Evolutionary conservation across 2,797 vertebrate genomes (phyloP).

Genomic region (Phyllotis vaccarum): DNA sequence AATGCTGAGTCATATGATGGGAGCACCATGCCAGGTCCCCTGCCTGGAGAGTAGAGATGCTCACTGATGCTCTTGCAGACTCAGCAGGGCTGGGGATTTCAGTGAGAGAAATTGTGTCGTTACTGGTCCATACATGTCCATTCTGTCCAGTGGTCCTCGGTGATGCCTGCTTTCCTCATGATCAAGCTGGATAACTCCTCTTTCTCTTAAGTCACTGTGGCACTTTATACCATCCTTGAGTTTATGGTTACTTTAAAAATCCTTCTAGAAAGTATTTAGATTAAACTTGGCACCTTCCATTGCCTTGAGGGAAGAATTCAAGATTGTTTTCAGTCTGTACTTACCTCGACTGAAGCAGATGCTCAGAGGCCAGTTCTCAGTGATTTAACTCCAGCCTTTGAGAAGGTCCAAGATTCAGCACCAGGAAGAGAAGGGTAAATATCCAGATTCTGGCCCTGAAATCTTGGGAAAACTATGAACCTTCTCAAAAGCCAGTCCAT

Average conservation of each 20-base stretch:
- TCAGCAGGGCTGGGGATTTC: neutral
- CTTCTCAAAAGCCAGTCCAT: neutral
- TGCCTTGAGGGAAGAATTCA: neutral
- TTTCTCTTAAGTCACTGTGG: neutral
- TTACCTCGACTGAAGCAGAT: neutral
- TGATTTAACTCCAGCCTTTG: neutral
- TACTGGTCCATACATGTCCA: neutral
- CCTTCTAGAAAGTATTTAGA: neutral
- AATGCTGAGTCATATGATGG: neutral
- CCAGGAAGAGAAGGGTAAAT: neutral
- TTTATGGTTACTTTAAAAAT: neutral
- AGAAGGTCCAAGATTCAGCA: neutral
- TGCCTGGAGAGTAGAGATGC: neutral
- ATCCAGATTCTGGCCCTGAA: neutral
- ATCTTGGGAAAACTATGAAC: neutral
- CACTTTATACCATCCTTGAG: neutral
- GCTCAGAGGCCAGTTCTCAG: neutral
- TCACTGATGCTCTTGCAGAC: neutral
- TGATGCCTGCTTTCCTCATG: neutral
- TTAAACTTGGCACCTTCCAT: neutral
- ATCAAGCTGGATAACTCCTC: neutral
- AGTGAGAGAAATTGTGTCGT: neutral
- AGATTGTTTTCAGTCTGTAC: neutral
- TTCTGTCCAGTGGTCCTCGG: neutral
- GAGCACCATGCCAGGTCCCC: neutral